Conservation (phyloP, 2,888 invertebrate species). For the Crepidodera aurea region DNA sequence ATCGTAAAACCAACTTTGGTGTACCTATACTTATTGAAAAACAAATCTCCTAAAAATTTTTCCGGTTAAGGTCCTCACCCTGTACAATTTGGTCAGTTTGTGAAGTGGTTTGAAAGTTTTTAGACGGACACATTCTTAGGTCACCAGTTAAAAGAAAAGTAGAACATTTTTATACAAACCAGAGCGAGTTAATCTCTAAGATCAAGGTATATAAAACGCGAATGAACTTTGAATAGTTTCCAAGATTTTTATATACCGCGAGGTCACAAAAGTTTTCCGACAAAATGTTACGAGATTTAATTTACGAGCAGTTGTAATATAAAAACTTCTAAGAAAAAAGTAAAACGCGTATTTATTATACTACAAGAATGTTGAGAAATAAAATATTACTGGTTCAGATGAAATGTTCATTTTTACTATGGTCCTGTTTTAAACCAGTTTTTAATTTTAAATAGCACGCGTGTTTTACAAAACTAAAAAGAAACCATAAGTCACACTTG, state of each 20-base stretch:
- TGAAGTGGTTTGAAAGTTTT: neutral
- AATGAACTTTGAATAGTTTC: slow-evolving; percentile 41
- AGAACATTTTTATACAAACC: slow-evolving; percentile 15
- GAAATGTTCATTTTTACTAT: neutral
- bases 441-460: neutral
- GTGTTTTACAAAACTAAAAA: slow-evolving; percentile 7
- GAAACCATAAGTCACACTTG: slow-evolving; percentile 10
- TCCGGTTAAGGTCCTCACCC: too few relatives aligned
- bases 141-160: slow-evolving; percentile 9
- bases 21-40: too few relatives aligned
- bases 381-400: slow-evolving; percentile 16
- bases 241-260: slow-evolving; percentile 40
- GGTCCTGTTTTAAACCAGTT: slow-evolving; percentile 7
- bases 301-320: slow-evolving; percentile 31
- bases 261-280: slow-evolving; percentile 43
- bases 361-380: slow-evolving; percentile 33
- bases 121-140: neutral
- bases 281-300: slow-evolving; percentile 40
- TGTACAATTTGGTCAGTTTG: too few relatives aligned
- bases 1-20: too few relatives aligned
- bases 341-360: slow-evolving; percentile 29
- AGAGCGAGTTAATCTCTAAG: slow-evolving; percentile 26
- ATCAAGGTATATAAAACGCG: slow-evolving; percentile 29
- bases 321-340: slow-evolving; percentile 35
- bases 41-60: too few relatives aligned